Base-by-base conservation (phyloP, 2,888 invertebrate genomes). In the Folsomia candida region DNA sequence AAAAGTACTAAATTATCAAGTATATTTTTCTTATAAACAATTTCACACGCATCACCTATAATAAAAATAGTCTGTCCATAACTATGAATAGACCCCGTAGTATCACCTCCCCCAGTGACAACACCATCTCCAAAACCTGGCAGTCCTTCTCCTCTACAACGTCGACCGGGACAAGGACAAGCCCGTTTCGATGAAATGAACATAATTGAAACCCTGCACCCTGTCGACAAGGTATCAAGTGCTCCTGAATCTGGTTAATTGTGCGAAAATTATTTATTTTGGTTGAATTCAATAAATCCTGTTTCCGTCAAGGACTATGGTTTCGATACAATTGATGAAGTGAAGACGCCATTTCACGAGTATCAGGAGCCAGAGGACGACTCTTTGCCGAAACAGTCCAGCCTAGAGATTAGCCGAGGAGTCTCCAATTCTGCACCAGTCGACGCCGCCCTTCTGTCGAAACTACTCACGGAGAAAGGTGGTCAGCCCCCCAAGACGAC, bases 251-350 rank as follows among this genome's bases (percentile, higher is more conserved):
- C 2, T 37, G 68, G 72, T 57, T 6, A 60, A 64, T n/a, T n/a
- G n/a, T n/a, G n/a, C n/a, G n/a, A n/a, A n/a, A n/a, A n/a, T n/a
- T n/a, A n/a, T n/a, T n/a, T n/a, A n/a, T n/a, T n/a, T n/a, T n/a
- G n/a, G n/a, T n/a, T n/a, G n/a, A n/a, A n/a, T n/a, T n/a, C n/a
- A n/a, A n/a, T n/a, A n/a, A n/a, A n/a, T n/a, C n/a, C n/a, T n/a
- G n/a, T n/a, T n/a, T n/a, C n/a, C n/a, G n/a, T n/a, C 4, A 74
- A 74, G 37, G 71, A 71, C 28, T 74, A 74, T 58, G 74, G 74
- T 11, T 66, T 65, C 25, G 71, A 71, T 67, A 71, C 64, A 65
- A 74, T 74, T 24, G 74, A 71, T 29, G 74, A 74, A 61, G 67
- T 71, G 9, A 71, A 74, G 24, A 74, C 74, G 26, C 74, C 74